Base-by-base conservation (phyloP, 2,888 invertebrate species). In the Eugnorisma glareosa region DNA sequence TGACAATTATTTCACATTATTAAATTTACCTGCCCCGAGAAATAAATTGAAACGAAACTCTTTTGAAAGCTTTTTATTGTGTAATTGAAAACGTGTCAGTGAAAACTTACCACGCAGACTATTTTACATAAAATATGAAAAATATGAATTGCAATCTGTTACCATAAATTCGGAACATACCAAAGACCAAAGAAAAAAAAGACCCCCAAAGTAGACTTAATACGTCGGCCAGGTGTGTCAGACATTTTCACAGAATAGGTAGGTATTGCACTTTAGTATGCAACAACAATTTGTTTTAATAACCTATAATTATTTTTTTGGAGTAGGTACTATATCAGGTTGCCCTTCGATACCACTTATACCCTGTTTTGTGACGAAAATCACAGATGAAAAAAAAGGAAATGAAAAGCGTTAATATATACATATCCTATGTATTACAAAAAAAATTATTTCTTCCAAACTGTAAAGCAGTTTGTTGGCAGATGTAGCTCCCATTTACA, bases 1-100 rank as follows among this genome's bases (percentile, higher is more conserved):
- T 31, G 8, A 15, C 21, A 61, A 66, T 75, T 43, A 48, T 61
- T 54, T 66, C 18, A 57, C 21, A 66, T n/a, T n/a, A 66, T 75
- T 59, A n/a, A 24, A 69, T 67, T 54, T 31, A 45, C 28, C 24
- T 15, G 28, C 1, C 10, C 11, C 7, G 28, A 18, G 31, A 54
- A 69, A 54, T 54, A 61, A 61, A 28, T 61, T 68, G 8, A 24
- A 61, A 78, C 0, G 21, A 2, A n/a, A 37, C 18, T 21, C 15
- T 68, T n/a, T 43, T 4, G 7, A 45, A 54, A 74, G 45, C 28
- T 48, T 35, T 64, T 66, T 10, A 13, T 21, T 45, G 4, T 51
- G 6, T 28, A 63, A 43, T 59, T 21, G 31, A 37, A 61, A 69
- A 40, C 37, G 31, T n/a, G 21, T 11, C 15, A 40, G 11, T 54